phyloP scores from a whole-genome alignment of 2,797 vertebrate genomes.

The Sebastes hubbsi region DNA sequence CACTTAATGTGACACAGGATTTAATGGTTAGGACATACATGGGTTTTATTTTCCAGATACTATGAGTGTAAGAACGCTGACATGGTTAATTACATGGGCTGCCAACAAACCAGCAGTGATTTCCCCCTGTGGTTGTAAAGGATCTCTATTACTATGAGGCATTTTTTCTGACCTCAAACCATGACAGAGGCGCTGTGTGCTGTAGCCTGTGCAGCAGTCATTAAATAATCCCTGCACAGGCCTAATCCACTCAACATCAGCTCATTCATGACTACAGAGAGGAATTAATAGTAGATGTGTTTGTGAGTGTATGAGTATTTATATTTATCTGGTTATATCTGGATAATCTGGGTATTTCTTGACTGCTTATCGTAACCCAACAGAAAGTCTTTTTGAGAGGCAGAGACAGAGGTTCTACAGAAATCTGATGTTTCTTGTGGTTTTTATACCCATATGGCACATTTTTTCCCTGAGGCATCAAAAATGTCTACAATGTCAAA shows the following conservation, averaged over 20 bases:
- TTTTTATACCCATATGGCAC: not conserved
- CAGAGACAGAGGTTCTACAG: not conserved
- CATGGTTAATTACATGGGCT: conserved; percentile 59
- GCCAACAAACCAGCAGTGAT: conserved; percentile 57
- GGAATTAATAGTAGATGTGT: not conserved
- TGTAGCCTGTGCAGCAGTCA: conserved; percentile 43
- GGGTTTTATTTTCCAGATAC: conserved; percentile 26
- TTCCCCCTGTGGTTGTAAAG: conserved; percentile 61
- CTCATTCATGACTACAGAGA: conserved; percentile 42
- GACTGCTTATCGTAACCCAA: not conserved
- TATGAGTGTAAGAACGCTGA: conserved; percentile 45
- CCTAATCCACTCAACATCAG: conserved; percentile 56
- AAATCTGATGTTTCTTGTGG: not conserved
- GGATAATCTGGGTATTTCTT: not conserved
- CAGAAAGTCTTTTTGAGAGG: not conserved
- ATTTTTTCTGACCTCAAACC: conserved; percentile 51
- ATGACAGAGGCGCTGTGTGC: conserved; percentile 35
- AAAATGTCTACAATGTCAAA: not conserved
- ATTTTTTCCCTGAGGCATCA: not conserved
- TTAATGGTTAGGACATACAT: conserved; percentile 25
- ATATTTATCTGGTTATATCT: not conserved
- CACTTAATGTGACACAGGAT: conserved; percentile 19
- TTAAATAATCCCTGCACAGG: conserved; percentile 47
- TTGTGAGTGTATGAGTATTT: not conserved
- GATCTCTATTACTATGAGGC: conserved; percentile 51